Base-by-base conservation (phyloP, 2,888 invertebrate species). In the Onthophagus sagittarius region DNA sequence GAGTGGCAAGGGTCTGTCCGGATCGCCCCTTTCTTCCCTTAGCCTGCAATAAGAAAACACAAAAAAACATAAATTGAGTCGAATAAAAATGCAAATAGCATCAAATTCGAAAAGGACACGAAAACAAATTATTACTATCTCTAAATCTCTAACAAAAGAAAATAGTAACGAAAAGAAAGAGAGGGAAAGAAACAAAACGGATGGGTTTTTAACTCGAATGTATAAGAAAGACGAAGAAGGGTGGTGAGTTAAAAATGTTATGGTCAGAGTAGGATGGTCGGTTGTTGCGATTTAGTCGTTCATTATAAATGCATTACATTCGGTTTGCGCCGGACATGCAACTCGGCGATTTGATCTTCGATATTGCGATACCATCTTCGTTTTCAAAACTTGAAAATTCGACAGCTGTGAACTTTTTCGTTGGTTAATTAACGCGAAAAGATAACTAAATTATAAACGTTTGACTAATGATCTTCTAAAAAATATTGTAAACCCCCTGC, bases 21-120 rank as follows among this genome's bases (percentile, higher is more conserved):
- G 91, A 83, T 95, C 95, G 75, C 93, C 93, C 85, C 95, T 88
- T 86, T 95, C 95, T 85, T 95, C 95, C 82, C 94, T 90, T 87
- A 95, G 90, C 90, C 95, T 94, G 90, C 67, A 70, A 39, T 53
- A 32, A 31, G 53, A 14, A n/a, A 65, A 62, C 39, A 53, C 39
- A 11, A 70, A 62, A 71, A 53, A 53, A 53, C 11, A 11, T 11
- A 7, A 53, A 53, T 11, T 23, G 23, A 23, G 63, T 74, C 70
- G 70, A 75, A 77, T 74, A 76, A 78, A 78, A 79, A 78, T 78
- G 77, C 73, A 79, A 79, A 79, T 78, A 62, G 76, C 69, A 74
- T 71, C 73, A 75, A 9, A 64, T n/a, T 77, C 71, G 69, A 75
- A 76, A 75, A 69, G 76, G 73, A 70, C 74, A 75, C 75, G 74